Evolutionary conservation across 2,113 vertebrate species (phyloP), one percentile per base, ranked within the genome.

Genomic region (Vidua macroura): DNA sequence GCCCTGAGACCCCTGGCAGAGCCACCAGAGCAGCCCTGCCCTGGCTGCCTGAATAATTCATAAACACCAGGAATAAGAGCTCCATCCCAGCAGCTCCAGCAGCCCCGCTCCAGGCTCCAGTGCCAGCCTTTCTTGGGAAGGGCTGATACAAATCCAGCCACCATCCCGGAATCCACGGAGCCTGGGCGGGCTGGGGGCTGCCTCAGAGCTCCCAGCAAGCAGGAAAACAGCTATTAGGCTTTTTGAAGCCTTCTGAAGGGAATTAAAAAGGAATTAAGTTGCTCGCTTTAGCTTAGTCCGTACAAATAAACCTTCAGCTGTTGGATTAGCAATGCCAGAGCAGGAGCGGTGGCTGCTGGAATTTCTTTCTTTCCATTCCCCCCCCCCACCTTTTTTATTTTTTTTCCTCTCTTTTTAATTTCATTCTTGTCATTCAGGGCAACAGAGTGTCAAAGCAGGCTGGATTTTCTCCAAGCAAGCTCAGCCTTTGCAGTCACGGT

Each of bases 301-400:
- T 96, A 82, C 94, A 96, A 96, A 97, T 93, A 92, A 94, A 85
- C 79, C 83, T 62, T 94, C 53, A 17, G 67, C 88, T 93, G 83
- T 53, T 95, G 95, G 90, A 91, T 96, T 96, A 96, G 59, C 55
- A 48, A 39, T 68, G 64, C 58, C 3, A 8, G 83, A 90, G 10
- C 77, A 46, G 51, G 60, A 90, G 78, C 9, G 0, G 49, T 6
- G 18, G 39, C 24, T 48, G 63, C 53, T 75, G 55, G 85, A 80
- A 18, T 68, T 69, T 48, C 11, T 64, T 87, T 75, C 16, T 51
- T 78, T 67, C 23, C 7, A 15, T 17, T 4, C 3, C 0, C 7
- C 3, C 6, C 7, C 8, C 14, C 41, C 41, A 12, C 12, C 5
- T 13, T 22, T 2, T 20, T 7, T 11, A 41, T 23, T 35, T 8